phyloP scores from a whole-genome alignment of 2,888 invertebrate species.

The Tenthredo amoena region DNA sequence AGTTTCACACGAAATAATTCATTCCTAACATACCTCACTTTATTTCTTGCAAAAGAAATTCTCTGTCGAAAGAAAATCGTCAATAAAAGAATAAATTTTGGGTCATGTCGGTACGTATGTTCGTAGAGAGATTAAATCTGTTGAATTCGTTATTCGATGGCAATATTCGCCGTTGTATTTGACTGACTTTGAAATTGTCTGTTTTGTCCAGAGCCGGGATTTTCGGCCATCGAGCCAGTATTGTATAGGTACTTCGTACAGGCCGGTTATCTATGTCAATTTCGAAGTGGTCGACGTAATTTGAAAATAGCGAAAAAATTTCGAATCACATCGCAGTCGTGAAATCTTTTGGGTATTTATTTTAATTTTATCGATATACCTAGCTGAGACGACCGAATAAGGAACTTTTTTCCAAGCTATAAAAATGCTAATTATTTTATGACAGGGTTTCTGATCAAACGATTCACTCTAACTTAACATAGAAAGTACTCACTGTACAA shows the following conservation, averaged over 20 bases:
- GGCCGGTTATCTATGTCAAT: background rate
- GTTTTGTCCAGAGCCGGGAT: background rate
- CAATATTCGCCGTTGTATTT: background rate
- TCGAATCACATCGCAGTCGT: background rate
- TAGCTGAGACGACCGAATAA: background rate
- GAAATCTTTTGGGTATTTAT: background rate
- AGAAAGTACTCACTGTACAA: background rate
- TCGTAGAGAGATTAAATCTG: background rate
- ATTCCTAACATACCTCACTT: background rate
- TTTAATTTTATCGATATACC: background rate
- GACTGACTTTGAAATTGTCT: background rate
- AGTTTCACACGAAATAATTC: no score
- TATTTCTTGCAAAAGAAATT: background rate
- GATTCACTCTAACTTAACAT: background rate
- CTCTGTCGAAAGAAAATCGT: no score
- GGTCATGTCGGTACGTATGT: background rate
- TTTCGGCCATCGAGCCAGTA: background rate
- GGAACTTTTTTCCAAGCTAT: background rate
- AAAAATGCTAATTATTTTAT: conserved; percentile 23
- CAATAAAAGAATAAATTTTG: background rate
- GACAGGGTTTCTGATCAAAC: background rate
- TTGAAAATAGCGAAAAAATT: background rate
- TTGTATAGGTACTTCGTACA: background rate
- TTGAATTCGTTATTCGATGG: background rate
- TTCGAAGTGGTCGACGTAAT: background rate